phyloP scores from a whole-genome alignment of 2,797 vertebrate species.

The Falco concolor region DNA sequence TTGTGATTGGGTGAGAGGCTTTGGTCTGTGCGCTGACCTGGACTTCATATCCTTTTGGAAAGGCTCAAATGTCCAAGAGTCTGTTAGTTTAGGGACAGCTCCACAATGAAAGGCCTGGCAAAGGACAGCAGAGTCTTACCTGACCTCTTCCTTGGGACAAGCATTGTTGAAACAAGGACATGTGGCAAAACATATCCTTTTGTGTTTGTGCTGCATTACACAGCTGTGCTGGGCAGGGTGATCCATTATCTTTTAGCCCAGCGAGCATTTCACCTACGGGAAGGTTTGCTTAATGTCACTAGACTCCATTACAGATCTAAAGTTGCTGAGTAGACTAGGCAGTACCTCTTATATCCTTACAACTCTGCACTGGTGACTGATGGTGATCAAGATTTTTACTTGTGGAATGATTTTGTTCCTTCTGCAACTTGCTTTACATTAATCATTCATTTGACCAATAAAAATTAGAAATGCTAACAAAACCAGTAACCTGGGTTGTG shows the following conservation, averaged over 20 bases:
- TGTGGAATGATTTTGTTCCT: background rate
- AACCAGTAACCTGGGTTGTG: background rate
- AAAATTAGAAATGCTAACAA: background rate
- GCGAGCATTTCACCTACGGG: background rate
- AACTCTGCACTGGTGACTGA: background rate
- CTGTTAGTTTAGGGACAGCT: slow-evolving; percentile 20
- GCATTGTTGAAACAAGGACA: background rate
- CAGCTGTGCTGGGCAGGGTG: background rate
- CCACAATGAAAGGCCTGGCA: background rate
- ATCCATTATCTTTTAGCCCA: background rate
- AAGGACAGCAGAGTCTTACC: background rate
- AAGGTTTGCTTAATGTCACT: background rate
- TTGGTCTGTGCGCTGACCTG: slow-evolving; percentile 28
- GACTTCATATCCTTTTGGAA: slow-evolving; percentile 3
- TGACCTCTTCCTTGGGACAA: slow-evolving; percentile 20
- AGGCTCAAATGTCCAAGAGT: background rate
- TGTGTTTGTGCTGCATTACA: background rate
- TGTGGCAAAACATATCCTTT: slow-evolving; percentile 7
- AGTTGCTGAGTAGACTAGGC: accelerated
- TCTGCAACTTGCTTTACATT: background rate
- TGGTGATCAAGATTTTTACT: background rate
- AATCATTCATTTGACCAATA: background rate
- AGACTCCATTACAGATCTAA: background rate
- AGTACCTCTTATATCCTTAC: background rate
- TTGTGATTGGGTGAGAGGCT: background rate